Evolutionary conservation across 2,888 invertebrate species (phyloP), one percentile per base, ranked within the genome.

Genomic region (Drosophila cognata): DNA sequence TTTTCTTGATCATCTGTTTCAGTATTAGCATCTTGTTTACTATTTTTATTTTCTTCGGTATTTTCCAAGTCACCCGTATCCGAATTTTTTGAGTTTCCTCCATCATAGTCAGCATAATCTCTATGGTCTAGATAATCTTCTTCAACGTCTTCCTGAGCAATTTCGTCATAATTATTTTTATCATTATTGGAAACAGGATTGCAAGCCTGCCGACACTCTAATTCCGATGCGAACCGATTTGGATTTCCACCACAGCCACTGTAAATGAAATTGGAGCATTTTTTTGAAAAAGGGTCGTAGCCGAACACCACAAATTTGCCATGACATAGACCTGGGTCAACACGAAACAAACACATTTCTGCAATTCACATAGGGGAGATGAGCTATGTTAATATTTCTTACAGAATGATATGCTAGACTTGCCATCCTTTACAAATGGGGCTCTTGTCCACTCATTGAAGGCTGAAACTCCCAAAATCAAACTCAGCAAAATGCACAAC

Each of bases 241-340:
- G 84, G 71, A 62, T 86, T 84, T 1, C 84, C 84, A 0, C 80
- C 84, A 28, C 84, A 84, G 0, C 83, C 87, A 28, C 71, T 51
- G 16, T 87, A 87, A 0, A 1, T 6, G 21, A 71, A 84, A 7
- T 18, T 13, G 0, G 10, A 31, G 35, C 87, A 84, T 3, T 36
- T 25, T 16, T 60, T 59, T 13, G 31, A 7, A 18, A 56, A 64
- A 1, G 71, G 55, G 25, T 78, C 79, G 10, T 63, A 83, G 60
- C 68, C 85, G 29, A 33, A 76, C 2, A 50, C 35, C 4, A 0
- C 0, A 0, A 25, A 4, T 0, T 11, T 8, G 1, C n/a, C 57
- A 5, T 35, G 50, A 51, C 82, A 83, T 0, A 56, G 68, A 8
- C 80, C 84, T 5, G 41, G 33, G 48, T 66, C 43, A 16, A 71